Evolutionary conservation across 2,113 vertebrate species (phyloP), one percentile per base, ranked within the genome.

Genomic region (Pterocles gutturalis): DNA sequence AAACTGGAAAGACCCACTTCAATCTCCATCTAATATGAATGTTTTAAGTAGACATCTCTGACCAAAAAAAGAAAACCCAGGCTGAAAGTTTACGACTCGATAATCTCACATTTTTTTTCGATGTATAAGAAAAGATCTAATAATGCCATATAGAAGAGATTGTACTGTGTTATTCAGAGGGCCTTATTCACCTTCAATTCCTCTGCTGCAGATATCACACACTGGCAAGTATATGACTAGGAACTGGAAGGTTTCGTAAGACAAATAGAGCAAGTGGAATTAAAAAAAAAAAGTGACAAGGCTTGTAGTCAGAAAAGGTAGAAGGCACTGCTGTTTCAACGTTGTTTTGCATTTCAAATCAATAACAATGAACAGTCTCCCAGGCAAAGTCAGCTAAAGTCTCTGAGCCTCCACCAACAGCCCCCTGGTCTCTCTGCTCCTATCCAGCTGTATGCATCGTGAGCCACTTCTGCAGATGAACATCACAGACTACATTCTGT

Each of bases 371-470:
- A 70, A 49, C 19, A 54, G 21, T 34, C n/a, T 60, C 18, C 17
- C 55, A 49, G 24, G 15, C 53, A 93, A 26, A 83, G 53, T 36
- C 84, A 91, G 65, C 57, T 24, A 18, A 78, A 21, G 49, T 31
- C 75, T 84, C 48, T 41, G 41, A 79, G 66, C 12, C 82, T 58
- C 38, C 48, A 78, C 25, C n/a, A 45, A 12, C 13, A 62, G 54
- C 48, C 83, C 29, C 51, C 34, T 24, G 26, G 15, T 25, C 71
- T 41, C 82, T 21, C 72, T 83, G n/a, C 70, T 83, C 38, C 82
- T 38, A 11, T 29, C 25, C 64, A 65, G 18, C 70, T n/a, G 8
- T 24, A 16, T 2, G 43, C 36, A 41, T n/a, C 8, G 0, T 1
- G n/a, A 55, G 57, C 57, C 62, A 24, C 46, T 33, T 26, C 34